Conservation (phyloP, 2,113 vertebrate species). For the Notechis scutatus region DNA sequence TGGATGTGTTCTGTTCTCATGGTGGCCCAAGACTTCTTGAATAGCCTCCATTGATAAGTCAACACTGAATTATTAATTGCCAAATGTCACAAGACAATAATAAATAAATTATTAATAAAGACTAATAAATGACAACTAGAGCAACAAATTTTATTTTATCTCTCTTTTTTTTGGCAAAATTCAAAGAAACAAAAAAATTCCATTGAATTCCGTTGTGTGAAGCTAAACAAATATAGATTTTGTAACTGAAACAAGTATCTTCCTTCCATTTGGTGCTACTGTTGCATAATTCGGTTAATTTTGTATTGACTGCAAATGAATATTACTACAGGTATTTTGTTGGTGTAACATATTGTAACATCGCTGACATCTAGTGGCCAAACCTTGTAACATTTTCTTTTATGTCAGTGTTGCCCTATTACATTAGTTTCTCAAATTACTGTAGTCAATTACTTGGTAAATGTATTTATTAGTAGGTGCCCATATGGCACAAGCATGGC, state of each 20-base stretch:
- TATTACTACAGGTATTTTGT: fast-evolving
- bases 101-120: background rate
- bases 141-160: background rate
- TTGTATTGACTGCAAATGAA: background rate
- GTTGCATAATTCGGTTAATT: background rate
- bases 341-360: background rate
- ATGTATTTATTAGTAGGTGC: background rate
- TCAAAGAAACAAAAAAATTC: background rate
- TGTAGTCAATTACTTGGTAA: background rate
- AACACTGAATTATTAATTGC: background rate
- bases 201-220: background rate
- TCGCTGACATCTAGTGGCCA: constrained; percentile 44
- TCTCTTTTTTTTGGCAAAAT: background rate
- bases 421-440: background rate
- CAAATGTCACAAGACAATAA: background rate
- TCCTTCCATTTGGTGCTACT: background rate
- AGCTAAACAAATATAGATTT: background rate
- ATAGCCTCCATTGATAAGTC: background rate
- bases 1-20: background rate
- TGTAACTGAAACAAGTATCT: no score
- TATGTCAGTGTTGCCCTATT: background rate
- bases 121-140: background rate
- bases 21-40: background rate
- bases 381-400: background rate
- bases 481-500: background rate